Conservation (phyloP, 2,113 vertebrate species). For the Myrmecobius fasciatus region DNA sequence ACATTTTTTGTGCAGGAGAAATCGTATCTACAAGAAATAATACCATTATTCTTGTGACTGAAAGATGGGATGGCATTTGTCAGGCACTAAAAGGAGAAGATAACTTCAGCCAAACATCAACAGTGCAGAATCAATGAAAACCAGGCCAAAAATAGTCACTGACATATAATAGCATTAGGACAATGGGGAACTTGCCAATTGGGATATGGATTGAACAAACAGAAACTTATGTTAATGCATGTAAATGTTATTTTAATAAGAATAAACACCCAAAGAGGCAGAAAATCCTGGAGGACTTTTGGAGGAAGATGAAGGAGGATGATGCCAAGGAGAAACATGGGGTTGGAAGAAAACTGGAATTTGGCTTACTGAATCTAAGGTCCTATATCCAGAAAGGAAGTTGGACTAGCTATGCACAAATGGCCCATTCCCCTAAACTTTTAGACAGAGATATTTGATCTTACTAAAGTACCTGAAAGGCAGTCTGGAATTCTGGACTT, state of each 20-base stretch:
- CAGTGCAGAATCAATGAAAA: not conserved
- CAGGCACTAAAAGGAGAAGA: not conserved
- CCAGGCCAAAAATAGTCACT: not conserved
- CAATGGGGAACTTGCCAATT: not conserved
- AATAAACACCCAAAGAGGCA: not conserved
- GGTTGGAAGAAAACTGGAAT: not conserved
- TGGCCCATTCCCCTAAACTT: rapidly evolving
- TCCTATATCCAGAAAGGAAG: not conserved
- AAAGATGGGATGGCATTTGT: not conserved
- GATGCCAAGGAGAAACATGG: not conserved
- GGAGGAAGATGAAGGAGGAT: not conserved
- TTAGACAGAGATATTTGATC: not conserved
- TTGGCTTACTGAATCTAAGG: not conserved
- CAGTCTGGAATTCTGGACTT: not conserved
- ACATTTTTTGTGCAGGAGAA: too few relatives aligned
- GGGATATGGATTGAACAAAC: not conserved
- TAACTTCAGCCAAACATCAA: not conserved
- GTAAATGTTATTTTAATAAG: not conserved
- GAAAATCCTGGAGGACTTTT: not conserved
- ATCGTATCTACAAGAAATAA: too few relatives aligned
- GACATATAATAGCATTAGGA: not conserved
- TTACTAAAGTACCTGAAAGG: not conserved
- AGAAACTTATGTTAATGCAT: not conserved
- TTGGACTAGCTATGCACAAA: not conserved
- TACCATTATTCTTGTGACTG: not conserved